Percentiles rank a stretch among this genome's conserved stretches.
phyloP scores from a whole-genome alignment of 2,113 vertebrate genomes.

The Pristiophorus japonicus region DNA sequence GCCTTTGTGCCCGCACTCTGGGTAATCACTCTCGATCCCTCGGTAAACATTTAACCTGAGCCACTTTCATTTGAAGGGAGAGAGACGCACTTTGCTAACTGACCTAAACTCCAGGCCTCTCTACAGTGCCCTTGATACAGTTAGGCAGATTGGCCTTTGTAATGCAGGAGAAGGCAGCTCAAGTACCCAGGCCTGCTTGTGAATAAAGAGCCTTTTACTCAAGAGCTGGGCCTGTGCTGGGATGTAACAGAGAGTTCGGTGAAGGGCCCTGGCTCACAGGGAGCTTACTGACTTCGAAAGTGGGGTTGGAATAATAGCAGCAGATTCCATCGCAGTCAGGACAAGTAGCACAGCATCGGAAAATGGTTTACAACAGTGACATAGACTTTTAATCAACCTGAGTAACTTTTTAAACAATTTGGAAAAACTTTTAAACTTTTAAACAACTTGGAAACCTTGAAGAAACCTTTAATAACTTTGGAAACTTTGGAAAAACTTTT shows the following conservation, averaged over 20 bases:
- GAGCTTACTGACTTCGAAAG: not conserved
- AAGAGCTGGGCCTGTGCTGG: not conserved
- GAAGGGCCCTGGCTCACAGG: not conserved
- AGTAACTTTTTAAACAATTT: too few relatives aligned
- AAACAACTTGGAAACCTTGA: too few relatives aligned
- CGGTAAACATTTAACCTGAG: constrained; percentile 5
- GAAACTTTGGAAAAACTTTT: too few relatives aligned
- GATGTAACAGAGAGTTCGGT: not conserved
- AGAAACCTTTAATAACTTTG: too few relatives aligned
- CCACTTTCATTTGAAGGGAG: not conserved
- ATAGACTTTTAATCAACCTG: too few relatives aligned
- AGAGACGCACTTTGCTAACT: not conserved
- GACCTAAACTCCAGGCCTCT: not conserved
- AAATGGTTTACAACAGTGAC: not conserved
- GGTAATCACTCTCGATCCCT: not conserved
- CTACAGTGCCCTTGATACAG: not conserved
- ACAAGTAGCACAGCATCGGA: not conserved
- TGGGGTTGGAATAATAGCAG: not conserved
- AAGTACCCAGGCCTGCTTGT: not conserved
- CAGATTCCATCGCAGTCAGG: not conserved
- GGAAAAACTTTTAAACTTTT: too few relatives aligned
- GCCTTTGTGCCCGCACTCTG: not conserved
- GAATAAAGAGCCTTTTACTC: not conserved
- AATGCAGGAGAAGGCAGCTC: not conserved
- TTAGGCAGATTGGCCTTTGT: not conserved